Conservation (phyloP, 2,888 invertebrate species). For the Bedellia somnulentella region DNA sequence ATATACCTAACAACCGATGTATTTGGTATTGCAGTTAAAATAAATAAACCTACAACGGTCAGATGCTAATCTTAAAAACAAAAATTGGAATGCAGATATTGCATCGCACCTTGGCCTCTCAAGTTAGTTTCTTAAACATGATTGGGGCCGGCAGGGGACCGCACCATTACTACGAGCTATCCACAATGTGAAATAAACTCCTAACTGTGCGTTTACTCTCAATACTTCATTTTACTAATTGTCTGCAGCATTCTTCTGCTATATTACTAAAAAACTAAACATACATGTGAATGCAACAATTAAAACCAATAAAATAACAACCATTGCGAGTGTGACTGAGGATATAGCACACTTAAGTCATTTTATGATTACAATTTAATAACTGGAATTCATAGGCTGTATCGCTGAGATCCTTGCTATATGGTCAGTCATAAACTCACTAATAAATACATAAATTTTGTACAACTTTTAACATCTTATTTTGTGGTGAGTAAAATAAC, state of each 20-base stretch:
- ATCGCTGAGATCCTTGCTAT: conserved; percentile 59
- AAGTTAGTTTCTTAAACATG: conserved; percentile 5
- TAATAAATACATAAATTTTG: conserved; percentile 40
- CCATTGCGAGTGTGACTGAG: conserved; percentile 47
- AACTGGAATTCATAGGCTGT: conserved; percentile 24
- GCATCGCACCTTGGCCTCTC: conserved; percentile 51
- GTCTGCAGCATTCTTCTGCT: conserved; percentile 49
- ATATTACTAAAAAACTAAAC: conserved; percentile 44
- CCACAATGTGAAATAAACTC: conserved; percentile 11
- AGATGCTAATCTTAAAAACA: conserved; percentile 47
- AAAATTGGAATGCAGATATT: conserved; percentile 61
- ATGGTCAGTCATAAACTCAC: conserved; percentile 49
- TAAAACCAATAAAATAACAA: conserved; percentile 51
- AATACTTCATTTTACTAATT: conserved; percentile 48
- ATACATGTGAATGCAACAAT: conserved; percentile 51
- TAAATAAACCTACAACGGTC: conserved; percentile 49
- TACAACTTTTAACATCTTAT: conserved; percentile 30
- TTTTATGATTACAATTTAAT: neutral
- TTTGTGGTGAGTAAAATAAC: no score
- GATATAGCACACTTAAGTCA: conserved; percentile 32
- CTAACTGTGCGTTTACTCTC: conserved; percentile 53
- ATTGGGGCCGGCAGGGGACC: conserved; percentile 17
- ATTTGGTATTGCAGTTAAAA: conserved; percentile 55
- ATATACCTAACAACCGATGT: conserved; percentile 56
- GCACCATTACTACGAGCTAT: conserved; percentile 17